These are phyloP conservation scores for Bombyx mandarina DNA, from an alignment of 1,140 invertebrate species.

Conservation along the genomic window DNA sequence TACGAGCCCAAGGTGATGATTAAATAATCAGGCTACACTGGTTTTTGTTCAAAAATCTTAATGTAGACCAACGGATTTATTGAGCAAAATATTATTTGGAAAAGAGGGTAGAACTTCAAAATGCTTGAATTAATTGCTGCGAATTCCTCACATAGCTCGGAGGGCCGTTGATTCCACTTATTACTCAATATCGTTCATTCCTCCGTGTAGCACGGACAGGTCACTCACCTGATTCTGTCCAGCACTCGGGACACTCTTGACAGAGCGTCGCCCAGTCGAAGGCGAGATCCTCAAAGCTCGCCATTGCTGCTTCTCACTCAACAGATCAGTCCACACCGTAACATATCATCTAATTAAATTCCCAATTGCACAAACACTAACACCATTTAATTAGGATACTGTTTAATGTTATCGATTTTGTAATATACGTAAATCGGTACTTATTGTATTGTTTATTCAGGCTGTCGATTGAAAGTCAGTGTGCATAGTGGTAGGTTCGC, in stretches of 20 bases:
- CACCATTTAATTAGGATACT: slow-evolving; percentile 16
- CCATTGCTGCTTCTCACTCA: slow-evolving; percentile 48
- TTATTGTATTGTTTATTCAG: background rate
- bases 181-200: background rate
- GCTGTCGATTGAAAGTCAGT: background rate
- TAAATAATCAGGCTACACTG: no score
- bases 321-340: slow-evolving; percentile 34
- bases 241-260: slow-evolving; percentile 72
- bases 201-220: slow-evolving; percentile 5
- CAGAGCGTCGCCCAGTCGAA: slow-evolving; percentile 72
- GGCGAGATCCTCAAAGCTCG: slow-evolving; percentile 69
- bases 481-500: slow-evolving; percentile 24
- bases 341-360: slow-evolving; percentile 27
- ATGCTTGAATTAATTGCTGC: no score
- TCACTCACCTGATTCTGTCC: slow-evolving; percentile 69
- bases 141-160: background rate
- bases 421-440: background rate
- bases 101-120: no score
- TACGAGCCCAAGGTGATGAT: no score
- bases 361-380: slow-evolving; percentile 40
- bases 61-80: no score
- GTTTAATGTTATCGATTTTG: slow-evolving; percentile 1
- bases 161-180: background rate
- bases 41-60: no score
- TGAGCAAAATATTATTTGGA: no score